Percentiles rank a stretch among this genome's conserved stretches.
These are phyloP conservation scores for Turdus rufiventris DNA, from an alignment of 2,113 vertebrate species.

Conservation along the genomic window DNA sequence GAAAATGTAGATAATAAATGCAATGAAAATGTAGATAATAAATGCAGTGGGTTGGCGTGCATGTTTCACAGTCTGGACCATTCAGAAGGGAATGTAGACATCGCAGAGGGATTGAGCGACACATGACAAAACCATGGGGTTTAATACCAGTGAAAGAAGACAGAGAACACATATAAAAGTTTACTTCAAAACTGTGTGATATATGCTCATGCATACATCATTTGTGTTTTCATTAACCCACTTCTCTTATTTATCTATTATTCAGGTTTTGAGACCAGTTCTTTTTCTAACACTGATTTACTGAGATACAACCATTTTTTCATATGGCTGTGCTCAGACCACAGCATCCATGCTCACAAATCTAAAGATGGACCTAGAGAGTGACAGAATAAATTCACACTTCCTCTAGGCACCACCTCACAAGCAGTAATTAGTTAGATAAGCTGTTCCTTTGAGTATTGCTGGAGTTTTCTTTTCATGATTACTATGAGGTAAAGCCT, in stretches of 20 bases:
- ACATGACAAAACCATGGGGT: background rate
- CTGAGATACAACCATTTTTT: background rate
- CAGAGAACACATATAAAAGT: background rate
- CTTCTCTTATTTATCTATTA: background rate
- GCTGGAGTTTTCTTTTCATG: background rate
- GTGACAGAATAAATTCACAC: background rate
- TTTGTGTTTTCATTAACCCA: background rate
- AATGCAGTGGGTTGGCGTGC: accelerated
- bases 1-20: background rate
- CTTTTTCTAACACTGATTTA: background rate
- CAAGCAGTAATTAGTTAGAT: background rate
- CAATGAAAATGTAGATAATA: background rate
- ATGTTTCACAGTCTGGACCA: background rate
- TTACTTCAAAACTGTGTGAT: background rate
- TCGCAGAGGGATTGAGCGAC: background rate
- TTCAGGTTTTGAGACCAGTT: background rate
- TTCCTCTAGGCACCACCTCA: background rate
- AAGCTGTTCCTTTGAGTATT: background rate
- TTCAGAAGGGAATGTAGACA: background rate
- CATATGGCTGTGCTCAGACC: background rate
- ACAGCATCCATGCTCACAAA: background rate
- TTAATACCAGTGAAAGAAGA: background rate
- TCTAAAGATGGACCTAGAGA: background rate
- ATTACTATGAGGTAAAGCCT: background rate
- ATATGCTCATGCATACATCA: background rate